These are phyloP conservation scores for Petrolisthes cinctipes DNA, from an alignment of 2,888 invertebrate genomes.

Conservation along the genomic window DNA sequence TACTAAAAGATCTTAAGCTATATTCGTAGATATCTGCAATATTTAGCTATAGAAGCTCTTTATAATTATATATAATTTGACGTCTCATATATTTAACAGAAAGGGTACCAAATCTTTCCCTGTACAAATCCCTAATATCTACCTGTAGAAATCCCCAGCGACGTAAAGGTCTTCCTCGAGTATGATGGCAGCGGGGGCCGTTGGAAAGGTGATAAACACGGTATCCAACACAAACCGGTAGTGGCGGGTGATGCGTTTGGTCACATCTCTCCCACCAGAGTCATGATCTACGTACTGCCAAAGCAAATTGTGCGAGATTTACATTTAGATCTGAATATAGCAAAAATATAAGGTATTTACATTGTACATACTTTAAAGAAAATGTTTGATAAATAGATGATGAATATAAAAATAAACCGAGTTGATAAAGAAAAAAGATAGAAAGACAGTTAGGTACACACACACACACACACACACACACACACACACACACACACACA, in stretches of 20 bases:
- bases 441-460: background rate
- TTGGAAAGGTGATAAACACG: slow-evolving; percentile 46
- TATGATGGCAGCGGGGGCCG: slow-evolving; percentile 68
- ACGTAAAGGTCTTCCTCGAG: slow-evolving; percentile 72
- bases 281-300: slow-evolving; percentile 37
- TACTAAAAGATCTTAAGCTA: background rate
- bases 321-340: too few species aligned
- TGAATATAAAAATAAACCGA: too few species aligned
- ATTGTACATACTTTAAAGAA: too few species aligned
- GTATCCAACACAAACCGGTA: slow-evolving; percentile 40
- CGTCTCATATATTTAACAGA: too few species aligned
- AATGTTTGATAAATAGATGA: too few species aligned
- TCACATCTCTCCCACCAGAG: slow-evolving; percentile 37
- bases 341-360: too few species aligned
- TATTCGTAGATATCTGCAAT: too few species aligned
- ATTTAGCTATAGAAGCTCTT: background rate
- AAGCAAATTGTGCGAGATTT: background rate
- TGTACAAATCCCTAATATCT: too few species aligned
- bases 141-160: slow-evolving; percentile 70
- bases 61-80: too few species aligned
- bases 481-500: background rate
- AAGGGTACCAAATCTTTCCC: too few species aligned
- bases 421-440: too few species aligned
- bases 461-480: too few species aligned
- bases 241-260: slow-evolving; percentile 54